Conservation (phyloP, 2,113 vertebrate species). For the Chloebia gouldiae region DNA sequence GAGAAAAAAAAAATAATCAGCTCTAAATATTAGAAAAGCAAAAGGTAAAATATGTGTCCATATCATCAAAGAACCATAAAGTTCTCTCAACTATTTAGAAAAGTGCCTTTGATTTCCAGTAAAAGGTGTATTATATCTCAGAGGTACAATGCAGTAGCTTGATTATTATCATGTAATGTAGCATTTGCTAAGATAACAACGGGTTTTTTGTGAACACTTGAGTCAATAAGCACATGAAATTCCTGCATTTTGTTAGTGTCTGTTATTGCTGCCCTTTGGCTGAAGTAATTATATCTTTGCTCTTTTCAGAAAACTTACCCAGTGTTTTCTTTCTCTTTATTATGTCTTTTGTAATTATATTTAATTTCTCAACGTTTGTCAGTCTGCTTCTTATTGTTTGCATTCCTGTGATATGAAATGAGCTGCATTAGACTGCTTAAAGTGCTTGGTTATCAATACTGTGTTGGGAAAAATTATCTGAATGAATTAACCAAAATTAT, state of each 20-base stretch:
- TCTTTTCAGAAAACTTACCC: constrained; percentile 1
- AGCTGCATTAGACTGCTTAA: not conserved
- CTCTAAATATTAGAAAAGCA: not conserved
- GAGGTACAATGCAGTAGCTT: not conserved
- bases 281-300: constrained; percentile 9
- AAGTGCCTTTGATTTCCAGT: constrained; percentile 36
- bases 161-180: constrained; percentile 16
- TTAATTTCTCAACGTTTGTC: not conserved
- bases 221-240: constrained; percentile 22
- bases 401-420: not conserved
- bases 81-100: not conserved
- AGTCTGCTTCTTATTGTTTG: not conserved
- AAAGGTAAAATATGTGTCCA: not conserved
- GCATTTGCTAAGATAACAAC: constrained; percentile 34
- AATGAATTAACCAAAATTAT: not conserved
- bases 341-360: not conserved
- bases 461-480: not conserved
- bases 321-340: not conserved
- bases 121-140: constrained; percentile 15
- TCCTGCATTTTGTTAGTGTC: not conserved
- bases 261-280: not conserved
- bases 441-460: not conserved
- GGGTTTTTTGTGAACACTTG: not conserved
- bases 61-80: not conserved
- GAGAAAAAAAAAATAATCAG: not conserved